These are phyloP conservation scores for Mamestra configurata DNA, from an alignment of 1,140 invertebrate genomes.

Conservation along the genomic window DNA sequence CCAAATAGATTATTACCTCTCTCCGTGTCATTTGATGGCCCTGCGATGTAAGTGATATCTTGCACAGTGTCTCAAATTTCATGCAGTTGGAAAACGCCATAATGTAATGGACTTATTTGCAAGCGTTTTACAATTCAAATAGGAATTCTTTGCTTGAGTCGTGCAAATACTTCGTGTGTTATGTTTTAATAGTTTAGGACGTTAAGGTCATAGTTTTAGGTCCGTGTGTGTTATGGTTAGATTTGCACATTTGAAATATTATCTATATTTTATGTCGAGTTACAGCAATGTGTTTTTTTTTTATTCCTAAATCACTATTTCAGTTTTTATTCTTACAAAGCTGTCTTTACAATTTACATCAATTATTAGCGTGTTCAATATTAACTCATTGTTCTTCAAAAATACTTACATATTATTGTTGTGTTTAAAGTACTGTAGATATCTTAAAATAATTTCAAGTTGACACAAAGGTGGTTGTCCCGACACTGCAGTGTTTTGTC, in stretches of 20 bases:
- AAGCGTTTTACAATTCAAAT: constrained; percentile 44
- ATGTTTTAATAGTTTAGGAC: constrained; percentile 16
- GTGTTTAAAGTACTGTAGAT: no score
- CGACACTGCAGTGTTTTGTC: background rate
- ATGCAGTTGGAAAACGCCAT: constrained; percentile 40
- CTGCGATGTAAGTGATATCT: background rate
- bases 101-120: constrained; percentile 28
- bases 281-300: background rate
- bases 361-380: no score
- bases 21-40: background rate
- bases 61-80: constrained; percentile 38
- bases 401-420: no score
- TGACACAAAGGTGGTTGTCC: background rate
- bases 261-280: background rate
- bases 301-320: no score
- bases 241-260: background rate
- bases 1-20: constrained; percentile 10
- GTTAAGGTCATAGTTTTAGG: constrained; percentile 6
- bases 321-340: no score
- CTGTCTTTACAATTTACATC: no score
- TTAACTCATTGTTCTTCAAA: no score
- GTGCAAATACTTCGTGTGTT: constrained; percentile 26
- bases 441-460: background rate
- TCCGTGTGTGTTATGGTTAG: background rate
- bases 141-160: constrained; percentile 30